Evolutionary conservation across 2,888 invertebrate genomes (phyloP).

Genomic region (Eutolmus rufibarbis): DNA sequence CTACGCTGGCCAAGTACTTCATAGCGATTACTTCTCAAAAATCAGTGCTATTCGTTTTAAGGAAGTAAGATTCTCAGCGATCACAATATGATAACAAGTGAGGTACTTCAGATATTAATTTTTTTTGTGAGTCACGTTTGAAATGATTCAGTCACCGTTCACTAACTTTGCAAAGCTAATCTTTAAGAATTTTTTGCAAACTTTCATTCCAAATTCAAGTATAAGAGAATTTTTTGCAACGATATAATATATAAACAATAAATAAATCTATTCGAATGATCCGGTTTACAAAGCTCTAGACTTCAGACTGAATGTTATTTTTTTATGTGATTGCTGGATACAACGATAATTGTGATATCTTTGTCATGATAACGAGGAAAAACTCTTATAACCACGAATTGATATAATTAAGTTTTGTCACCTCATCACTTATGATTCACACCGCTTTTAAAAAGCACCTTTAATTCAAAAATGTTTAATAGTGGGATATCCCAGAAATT

Average conservation of each 20-base stretch:
- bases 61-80: not conserved
- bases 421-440: not conserved
- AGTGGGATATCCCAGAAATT: not conserved
- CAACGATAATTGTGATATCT: not conserved
- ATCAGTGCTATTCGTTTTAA: not conserved
- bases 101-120: not conserved
- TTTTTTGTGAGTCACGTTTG: not conserved
- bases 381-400: not conserved
- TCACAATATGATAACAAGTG: not conserved
- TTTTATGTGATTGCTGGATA: not conserved
- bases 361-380: too few species aligned
- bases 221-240: not conserved
- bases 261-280: not conserved
- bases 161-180: too few species aligned
- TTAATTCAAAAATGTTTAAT: too few species aligned
- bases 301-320: not conserved
- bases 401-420: not conserved
- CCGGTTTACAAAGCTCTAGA: not conserved
- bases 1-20: not conserved
- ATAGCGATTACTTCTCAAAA: not conserved
- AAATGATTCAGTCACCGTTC: not conserved
- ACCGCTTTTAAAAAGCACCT: too few species aligned
- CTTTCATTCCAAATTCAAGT: not conserved
- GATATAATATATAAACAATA: too few species aligned
- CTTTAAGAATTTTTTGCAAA: not conserved